Conservation (phyloP, 37 sponge, comb jelly and placozoan genomes). For the Haliclona indistincta region DNA sequence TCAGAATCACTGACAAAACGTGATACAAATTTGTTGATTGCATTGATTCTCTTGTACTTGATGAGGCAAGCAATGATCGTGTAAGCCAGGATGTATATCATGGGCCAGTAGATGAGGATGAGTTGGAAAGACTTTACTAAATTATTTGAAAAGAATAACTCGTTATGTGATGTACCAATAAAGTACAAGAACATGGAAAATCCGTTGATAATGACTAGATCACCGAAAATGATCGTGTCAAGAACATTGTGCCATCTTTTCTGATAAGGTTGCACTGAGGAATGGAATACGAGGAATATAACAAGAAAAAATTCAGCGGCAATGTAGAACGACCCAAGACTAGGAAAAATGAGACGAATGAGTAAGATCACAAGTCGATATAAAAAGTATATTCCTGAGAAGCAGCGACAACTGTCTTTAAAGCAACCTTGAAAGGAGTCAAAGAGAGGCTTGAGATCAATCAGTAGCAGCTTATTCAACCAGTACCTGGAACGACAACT, state of each 20-base stretch:
- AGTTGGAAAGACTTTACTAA: too few species aligned
- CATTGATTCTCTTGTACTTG: background rate
- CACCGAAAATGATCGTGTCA: background rate
- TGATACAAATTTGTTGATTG: too few species aligned
- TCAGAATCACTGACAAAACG: background rate
- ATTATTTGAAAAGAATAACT: too few species aligned
- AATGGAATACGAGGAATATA: background rate
- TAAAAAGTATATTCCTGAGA: constrained; percentile 1
- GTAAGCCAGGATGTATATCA: background rate
- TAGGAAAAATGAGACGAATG: background rate
- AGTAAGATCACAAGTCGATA: background rate
- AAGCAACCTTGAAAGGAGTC: constrained; percentile 13
- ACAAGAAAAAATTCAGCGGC: background rate
- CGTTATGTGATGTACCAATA: background rate
- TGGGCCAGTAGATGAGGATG: background rate
- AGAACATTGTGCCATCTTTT: background rate
- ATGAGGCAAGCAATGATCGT: too few species aligned
- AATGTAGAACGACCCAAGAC: background rate
- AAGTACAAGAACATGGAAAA: background rate
- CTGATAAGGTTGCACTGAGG: background rate
- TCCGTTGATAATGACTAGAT: background rate
- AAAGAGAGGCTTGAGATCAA: background rate
- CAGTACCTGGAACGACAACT: too few species aligned
- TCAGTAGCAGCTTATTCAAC: background rate
- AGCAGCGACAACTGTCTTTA: constrained; percentile 10